Percentiles rank a stretch among this genome's conserved stretches.
Conservation (phyloP, 92 coral and sea anemone genomes). For the Pocillopora meandrina region DNA sequence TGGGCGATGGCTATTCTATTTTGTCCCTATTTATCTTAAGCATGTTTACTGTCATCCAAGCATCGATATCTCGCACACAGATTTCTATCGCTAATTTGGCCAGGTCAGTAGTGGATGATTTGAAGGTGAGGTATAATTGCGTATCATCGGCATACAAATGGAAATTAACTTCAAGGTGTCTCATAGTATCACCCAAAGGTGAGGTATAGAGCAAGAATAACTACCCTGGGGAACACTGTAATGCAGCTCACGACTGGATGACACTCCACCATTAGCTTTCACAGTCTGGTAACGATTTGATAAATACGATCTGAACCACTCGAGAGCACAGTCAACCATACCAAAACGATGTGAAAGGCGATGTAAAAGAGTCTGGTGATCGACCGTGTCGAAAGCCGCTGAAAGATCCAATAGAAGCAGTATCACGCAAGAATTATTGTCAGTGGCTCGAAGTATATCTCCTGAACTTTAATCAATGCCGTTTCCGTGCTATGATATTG, state of each 20-base stretch:
- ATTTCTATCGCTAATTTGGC: too few species aligned
- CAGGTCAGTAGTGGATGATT: too few species aligned
- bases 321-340: background rate
- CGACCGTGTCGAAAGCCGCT: background rate
- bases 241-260: background rate
- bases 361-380: background rate
- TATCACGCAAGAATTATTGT: too few species aligned
- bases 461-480: too few species aligned
- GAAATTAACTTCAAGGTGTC: too few species aligned
- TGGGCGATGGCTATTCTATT: too few species aligned
- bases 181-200: background rate
- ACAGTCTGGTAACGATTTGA: background rate
- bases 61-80: too few species aligned
- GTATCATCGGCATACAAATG: conserved; percentile 2
- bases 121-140: too few species aligned
- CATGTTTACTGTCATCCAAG: background rate
- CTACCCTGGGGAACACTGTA: background rate
- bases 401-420: too few species aligned
- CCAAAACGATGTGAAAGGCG: background rate
- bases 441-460: too few species aligned
- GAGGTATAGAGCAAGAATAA: background rate
- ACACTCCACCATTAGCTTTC: background rate
- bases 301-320: background rate
- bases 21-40: background rate
- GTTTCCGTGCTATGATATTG: too few species aligned